Evolutionary conservation across 2,797 vertebrate genomes (phyloP).

Genomic region (Euphonia xanthogaster): DNA sequence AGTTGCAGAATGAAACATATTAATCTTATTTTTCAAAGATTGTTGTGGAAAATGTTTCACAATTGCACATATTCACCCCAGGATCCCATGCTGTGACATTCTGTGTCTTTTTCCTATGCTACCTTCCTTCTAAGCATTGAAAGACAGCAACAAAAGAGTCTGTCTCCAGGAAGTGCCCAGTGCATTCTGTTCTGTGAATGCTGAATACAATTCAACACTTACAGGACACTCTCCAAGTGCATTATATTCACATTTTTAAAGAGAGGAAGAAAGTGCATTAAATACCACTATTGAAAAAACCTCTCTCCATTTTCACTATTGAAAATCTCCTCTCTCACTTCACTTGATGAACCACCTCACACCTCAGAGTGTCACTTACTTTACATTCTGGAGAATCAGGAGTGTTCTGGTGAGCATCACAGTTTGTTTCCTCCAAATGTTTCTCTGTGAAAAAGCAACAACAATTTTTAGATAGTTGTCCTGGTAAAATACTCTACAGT

Average conservation of each 20-base stretch:
- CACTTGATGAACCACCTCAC: neutral
- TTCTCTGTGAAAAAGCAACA: conserved; percentile 37
- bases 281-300: neutral
- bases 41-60: neutral
- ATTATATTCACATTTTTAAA: neutral
- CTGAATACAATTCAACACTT: neutral
- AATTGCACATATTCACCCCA: neutral
- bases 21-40: neutral
- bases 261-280: neutral
- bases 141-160: neutral
- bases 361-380: conserved; percentile 17
- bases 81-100: neutral
- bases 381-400: neutral
- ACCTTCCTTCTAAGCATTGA: neutral
- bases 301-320: neutral
- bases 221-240: neutral
- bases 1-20: neutral
- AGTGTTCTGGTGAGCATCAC: neutral
- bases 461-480: neutral
- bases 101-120: neutral
- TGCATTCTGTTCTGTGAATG: neutral
- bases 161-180: neutral
- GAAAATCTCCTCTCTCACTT: too few relatives aligned
- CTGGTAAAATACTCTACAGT: neutral
- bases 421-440: neutral